phyloP scores from a whole-genome alignment of 2,888 invertebrate species.

The Miltochrista miniata region DNA sequence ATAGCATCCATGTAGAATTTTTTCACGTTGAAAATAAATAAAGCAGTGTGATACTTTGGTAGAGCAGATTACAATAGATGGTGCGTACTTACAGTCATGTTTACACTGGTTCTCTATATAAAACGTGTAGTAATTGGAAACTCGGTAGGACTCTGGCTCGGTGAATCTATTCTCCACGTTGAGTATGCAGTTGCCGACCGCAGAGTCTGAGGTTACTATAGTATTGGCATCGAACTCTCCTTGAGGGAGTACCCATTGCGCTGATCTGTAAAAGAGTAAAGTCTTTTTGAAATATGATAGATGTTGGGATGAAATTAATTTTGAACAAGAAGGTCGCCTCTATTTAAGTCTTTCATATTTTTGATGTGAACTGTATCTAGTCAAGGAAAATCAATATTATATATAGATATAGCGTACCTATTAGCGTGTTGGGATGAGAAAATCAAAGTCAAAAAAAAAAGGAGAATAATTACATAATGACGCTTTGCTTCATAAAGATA shows the following conservation, averaged over 20 bases:
- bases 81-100: conserved; percentile 81
- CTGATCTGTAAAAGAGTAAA: conserved; percentile 54
- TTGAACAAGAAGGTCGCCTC: too few relatives aligned
- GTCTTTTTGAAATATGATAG: too few relatives aligned
- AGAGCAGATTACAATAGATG: not conserved
- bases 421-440: too few relatives aligned
- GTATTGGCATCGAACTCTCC: conserved; percentile 52
- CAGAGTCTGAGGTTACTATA: conserved; percentile 59
- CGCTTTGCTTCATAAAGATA: too few relatives aligned
- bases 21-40: too few relatives aligned
- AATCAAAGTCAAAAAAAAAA: not conserved
- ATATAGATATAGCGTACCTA: too few relatives aligned
- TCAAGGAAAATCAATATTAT: too few relatives aligned
- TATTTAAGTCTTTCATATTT: too few relatives aligned
- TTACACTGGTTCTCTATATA: conserved; percentile 93
- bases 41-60: too few relatives aligned
- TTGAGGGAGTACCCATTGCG: conserved; percentile 69
- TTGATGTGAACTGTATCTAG: too few relatives aligned
- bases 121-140: conserved; percentile 89
- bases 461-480: not conserved
- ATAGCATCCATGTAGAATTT: too few relatives aligned
- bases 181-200: conserved; percentile 86
- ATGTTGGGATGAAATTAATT: too few relatives aligned
- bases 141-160: conserved; percentile 90
- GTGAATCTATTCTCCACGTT: conserved; percentile 89